Evolutionary conservation across 64 coral and sea anemone genomes (phyloP).

Genomic region (Pocillopora verrucosa): DNA sequence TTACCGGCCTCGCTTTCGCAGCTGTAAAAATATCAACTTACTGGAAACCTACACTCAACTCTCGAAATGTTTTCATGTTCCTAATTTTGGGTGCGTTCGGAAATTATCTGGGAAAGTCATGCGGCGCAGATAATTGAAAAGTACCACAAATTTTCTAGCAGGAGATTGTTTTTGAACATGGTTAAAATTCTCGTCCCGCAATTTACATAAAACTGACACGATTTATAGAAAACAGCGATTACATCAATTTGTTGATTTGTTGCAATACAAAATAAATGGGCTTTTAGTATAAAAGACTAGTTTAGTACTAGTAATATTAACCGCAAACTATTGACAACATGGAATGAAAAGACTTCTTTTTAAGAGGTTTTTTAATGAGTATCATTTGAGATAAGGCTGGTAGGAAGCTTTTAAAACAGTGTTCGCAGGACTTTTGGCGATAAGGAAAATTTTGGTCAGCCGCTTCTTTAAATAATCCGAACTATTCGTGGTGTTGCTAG

Average conservation of each 20-base stretch:
- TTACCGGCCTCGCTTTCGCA: neutral
- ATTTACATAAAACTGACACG: neutral
- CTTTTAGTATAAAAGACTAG: neutral
- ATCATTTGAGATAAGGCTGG: neutral
- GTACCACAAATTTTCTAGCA: neutral
- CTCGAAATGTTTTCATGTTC: neutral
- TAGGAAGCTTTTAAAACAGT: too few relatives aligned
- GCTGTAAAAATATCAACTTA: neutral
- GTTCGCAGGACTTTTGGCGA: too few relatives aligned
- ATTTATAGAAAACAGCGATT: neutral
- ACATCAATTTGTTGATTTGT: slow-evolving; percentile 8
- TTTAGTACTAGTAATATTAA: neutral
- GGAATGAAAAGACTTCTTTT: neutral
- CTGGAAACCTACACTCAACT: neutral
- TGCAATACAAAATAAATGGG: neutral
- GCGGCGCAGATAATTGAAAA: neutral
- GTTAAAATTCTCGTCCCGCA: neutral
- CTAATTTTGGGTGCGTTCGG: neutral
- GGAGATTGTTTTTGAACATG: neutral
- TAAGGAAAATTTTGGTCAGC: too few relatives aligned
- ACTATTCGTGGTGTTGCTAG: neutral
- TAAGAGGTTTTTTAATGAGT: neutral
- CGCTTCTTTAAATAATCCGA: too few relatives aligned
- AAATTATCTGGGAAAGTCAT: neutral
- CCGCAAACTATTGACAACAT: neutral